Evolutionary conservation across 2,888 invertebrate genomes (phyloP).

Genomic region (Ellobium chinense): DNA sequence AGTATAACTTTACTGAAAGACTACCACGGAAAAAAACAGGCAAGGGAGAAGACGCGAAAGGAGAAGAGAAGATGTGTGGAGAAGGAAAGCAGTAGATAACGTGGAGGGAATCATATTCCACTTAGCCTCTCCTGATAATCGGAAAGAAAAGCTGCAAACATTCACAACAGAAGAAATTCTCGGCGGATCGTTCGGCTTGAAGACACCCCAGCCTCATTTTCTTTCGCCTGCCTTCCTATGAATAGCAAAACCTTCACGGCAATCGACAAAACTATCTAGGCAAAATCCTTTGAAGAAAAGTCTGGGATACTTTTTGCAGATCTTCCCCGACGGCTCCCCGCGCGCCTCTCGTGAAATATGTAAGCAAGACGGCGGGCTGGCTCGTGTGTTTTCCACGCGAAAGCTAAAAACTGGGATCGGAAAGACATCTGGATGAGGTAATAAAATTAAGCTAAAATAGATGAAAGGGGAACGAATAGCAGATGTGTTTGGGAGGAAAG

Average conservation of each 20-base stretch:
- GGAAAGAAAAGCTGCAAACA: background rate
- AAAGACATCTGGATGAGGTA: conserved; percentile 41
- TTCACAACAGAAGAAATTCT: background rate
- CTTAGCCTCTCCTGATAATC: background rate
- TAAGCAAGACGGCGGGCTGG: background rate
- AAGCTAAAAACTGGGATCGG: conserved; percentile 14
- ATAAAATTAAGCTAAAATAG: conserved; percentile 38
- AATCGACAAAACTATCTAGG: conserved; percentile 12
- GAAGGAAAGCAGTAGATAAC: background rate
- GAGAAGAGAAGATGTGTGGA: background rate
- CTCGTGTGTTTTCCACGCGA: background rate
- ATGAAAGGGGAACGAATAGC: conserved; percentile 33
- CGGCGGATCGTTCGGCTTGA: background rate
- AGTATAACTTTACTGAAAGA: no score
- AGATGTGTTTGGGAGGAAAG: background rate
- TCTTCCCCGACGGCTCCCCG: background rate
- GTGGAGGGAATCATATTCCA: conserved; percentile 4
- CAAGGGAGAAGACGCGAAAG: no score
- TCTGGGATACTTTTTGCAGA: conserved; percentile 34
- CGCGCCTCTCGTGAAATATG: background rate
- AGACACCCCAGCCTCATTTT: conserved; percentile 4
- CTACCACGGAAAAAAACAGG: no score
- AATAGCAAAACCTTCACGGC: conserved; percentile 26
- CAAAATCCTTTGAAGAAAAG: conserved; percentile 28
- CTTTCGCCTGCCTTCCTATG: background rate